Evolutionary conservation across 2,113 vertebrate genomes (phyloP).

Genomic region (Megaceryle torquata): DNA sequence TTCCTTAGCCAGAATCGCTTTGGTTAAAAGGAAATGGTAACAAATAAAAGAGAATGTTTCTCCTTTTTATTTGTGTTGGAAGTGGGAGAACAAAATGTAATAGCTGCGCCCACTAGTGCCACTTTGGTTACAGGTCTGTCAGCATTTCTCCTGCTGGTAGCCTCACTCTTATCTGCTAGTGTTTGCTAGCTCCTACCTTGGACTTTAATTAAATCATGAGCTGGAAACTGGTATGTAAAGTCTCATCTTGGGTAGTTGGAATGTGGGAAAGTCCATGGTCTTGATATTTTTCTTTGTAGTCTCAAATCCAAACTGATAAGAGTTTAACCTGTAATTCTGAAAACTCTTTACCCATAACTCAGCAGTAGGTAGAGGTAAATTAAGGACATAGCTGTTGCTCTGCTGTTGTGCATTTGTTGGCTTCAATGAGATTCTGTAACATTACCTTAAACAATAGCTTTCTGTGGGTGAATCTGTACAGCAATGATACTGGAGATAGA

Average conservation of each 20-base stretch:
- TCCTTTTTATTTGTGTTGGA: neutral
- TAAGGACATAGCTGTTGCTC: neutral
- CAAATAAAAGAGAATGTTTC: neutral
- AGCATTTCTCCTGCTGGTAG: neutral
- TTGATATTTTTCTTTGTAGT: neutral
- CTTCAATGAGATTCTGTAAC: neutral
- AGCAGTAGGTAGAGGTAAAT: neutral
- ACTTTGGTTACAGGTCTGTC: neutral
- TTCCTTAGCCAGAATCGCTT: neutral
- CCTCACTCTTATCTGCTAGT: too few species aligned
- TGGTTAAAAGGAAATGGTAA: neutral
- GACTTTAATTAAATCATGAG: neutral
- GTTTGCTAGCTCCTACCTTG: neutral
- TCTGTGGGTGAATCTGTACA: neutral
- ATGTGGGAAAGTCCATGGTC: neutral
- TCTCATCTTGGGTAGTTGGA: neutral
- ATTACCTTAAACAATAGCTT: constrained; percentile 37
- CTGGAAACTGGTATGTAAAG: neutral
- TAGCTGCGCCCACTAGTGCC: neutral
- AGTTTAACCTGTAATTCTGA: neutral
- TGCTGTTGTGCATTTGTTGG: neutral
- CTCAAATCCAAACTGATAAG: neutral
- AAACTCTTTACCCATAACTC: neutral
- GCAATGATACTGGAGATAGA: neutral
- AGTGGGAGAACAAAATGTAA: neutral